Percentiles rank a stretch among this genome's conserved stretches.
phyloP scores from a whole-genome alignment of 2,888 invertebrate species.

The Nymphalis polychloros region DNA sequence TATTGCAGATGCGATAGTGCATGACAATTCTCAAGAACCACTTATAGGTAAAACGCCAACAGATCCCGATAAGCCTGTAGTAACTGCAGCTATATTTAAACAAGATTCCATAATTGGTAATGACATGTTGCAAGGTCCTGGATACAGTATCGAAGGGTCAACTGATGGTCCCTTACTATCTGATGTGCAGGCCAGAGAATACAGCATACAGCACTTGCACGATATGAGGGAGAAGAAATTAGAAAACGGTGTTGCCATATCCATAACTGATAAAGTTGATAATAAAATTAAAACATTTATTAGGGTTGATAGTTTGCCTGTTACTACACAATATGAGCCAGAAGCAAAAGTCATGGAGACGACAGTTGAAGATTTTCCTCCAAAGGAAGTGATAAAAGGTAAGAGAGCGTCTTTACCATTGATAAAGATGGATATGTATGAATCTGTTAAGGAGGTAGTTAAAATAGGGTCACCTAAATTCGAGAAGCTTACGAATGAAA shows the following conservation, averaged over 20 bases:
- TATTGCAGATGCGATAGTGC: constrained; percentile 59
- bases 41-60: constrained; percentile 74
- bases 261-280: constrained; percentile 61
- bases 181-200: constrained; percentile 75
- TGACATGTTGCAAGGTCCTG: constrained; percentile 70
- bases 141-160: constrained; percentile 76
- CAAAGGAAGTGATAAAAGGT: constrained; percentile 60
- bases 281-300: constrained; percentile 60
- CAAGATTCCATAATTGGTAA: constrained; percentile 81
- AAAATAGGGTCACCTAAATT: constrained; percentile 81
- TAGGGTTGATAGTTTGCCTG: constrained; percentile 80
- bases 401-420: constrained; percentile 72
- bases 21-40: constrained; percentile 75
- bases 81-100: constrained; percentile 86
- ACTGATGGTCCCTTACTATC: constrained; percentile 77
- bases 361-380: constrained; percentile 68
- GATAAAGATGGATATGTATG: constrained; percentile 78
- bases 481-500: constrained; percentile 80
- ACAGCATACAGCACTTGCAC: constrained; percentile 69
- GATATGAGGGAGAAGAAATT: constrained; percentile 67
- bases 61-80: constrained; percentile 84
- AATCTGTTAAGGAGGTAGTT: constrained; percentile 79
- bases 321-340: constrained; percentile 76
- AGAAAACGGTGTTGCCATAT: constrained; percentile 67
- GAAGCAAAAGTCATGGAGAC: constrained; percentile 58